Conservation (phyloP, 2,113 vertebrate genomes). For the Toxostoma redivivum region DNA sequence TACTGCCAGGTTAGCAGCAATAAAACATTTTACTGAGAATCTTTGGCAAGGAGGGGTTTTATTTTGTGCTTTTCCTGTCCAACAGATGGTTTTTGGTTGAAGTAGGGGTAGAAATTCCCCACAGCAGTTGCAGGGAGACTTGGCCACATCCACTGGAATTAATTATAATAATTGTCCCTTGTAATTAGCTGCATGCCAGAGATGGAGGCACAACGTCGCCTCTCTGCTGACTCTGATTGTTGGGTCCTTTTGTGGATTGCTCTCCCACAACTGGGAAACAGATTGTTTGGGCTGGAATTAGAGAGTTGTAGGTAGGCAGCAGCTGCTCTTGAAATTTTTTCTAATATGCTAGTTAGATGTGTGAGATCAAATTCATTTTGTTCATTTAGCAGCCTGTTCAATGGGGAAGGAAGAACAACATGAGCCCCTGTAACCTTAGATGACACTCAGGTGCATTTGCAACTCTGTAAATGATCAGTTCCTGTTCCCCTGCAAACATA, state of each 20-base stretch:
- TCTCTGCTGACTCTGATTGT: conserved; percentile 54
- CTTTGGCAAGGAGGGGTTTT: conserved; percentile 29
- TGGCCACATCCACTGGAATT: conserved; percentile 56
- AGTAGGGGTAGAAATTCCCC: conserved; percentile 58
- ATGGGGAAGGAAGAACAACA: not conserved
- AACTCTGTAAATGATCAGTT: not conserved
- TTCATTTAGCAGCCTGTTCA: conserved; percentile 51
- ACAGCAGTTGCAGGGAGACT: conserved; percentile 55
- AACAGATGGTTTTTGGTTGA: conserved; percentile 62
- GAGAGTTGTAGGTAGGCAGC: conserved; percentile 54
- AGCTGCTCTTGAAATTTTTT: conserved; percentile 32
- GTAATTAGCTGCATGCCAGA: conserved; percentile 34
- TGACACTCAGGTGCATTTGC: not conserved
- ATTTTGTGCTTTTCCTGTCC: conserved; percentile 35
- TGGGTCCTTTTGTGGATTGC: conserved; percentile 23
- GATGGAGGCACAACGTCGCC: conserved; percentile 1
- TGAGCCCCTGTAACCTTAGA: not conserved
- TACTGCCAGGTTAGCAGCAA: conserved; percentile 4
- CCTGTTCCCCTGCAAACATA: not conserved
- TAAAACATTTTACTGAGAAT: conserved; percentile 9
- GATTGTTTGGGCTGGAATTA: conserved; percentile 66
- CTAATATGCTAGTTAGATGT: conserved; percentile 31
- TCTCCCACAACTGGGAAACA: conserved; percentile 50
- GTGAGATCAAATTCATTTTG: conserved; percentile 40
- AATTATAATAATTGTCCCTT: conserved; percentile 65